phyloP scores from a whole-genome alignment of 2,888 invertebrate species.

The Scaptomyza cyrtandrae region DNA sequence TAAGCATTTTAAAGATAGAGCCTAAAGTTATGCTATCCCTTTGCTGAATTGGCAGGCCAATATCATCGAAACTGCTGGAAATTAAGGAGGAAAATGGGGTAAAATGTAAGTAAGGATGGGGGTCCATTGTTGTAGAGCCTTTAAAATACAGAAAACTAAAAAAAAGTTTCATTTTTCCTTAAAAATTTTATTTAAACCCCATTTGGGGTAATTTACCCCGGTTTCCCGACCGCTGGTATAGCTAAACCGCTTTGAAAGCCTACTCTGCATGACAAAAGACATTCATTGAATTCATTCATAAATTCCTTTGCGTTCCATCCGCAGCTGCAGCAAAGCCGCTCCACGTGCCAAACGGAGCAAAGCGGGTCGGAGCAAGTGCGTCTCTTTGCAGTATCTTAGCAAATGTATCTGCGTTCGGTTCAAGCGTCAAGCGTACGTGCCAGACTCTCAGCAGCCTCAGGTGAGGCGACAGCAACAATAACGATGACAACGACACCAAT shows the following conservation, averaged over 20 bases:
- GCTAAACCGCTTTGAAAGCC: not conserved
- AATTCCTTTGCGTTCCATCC: constrained; percentile 45
- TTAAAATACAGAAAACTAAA: too few species aligned
- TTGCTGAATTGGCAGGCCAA: too few species aligned
- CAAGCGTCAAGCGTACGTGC: constrained; percentile 62
- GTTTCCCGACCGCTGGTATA: not conserved
- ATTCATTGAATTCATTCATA: constrained; percentile 57
- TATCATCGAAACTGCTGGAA: too few species aligned
- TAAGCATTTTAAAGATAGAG: too few species aligned
- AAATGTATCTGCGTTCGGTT: constrained; percentile 51
- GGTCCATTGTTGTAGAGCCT: too few species aligned
- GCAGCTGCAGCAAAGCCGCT: constrained; percentile 11
- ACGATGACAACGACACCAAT: constrained; percentile 64
- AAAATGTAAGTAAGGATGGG: too few species aligned
- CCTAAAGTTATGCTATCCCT: too few species aligned
- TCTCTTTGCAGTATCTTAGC: constrained; percentile 54
- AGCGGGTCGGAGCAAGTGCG: constrained; percentile 50
- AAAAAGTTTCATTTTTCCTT: too few species aligned
- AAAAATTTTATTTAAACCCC: too few species aligned
- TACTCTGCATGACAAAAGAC: not conserved
- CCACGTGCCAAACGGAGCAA: constrained; percentile 34
- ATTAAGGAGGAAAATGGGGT: too few species aligned
- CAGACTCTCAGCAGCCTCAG: constrained; percentile 39
- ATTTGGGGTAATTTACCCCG: too few species aligned
- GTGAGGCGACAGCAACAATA: constrained; percentile 36